Percentiles rank a stretch among this genome's conserved stretches.
Conservation (phyloP, 2,113 vertebrate species). For the Pluvianellus socialis region DNA sequence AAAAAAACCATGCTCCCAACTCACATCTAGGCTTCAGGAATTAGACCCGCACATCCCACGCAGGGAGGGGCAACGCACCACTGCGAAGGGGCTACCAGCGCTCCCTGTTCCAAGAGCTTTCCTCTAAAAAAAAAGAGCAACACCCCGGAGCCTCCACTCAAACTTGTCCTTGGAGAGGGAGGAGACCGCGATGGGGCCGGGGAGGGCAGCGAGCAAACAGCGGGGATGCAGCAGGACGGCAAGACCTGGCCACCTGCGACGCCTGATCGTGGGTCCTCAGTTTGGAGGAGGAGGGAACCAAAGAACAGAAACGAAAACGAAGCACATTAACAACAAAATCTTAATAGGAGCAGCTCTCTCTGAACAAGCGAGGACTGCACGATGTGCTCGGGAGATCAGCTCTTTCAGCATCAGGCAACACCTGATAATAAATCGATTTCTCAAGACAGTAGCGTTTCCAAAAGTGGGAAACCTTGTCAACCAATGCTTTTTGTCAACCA, state of each 20-base stretch:
- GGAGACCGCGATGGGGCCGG: accelerated
- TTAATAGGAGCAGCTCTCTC: background rate
- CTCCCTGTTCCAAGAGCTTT: accelerated
- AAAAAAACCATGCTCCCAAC: background rate
- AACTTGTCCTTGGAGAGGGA: background rate
- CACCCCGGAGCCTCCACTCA: background rate
- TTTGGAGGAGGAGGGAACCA: background rate
- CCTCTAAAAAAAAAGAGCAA: background rate
- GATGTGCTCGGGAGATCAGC: accelerated
- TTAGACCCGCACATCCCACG: background rate
- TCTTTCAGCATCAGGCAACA: background rate
- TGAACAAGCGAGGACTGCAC: background rate
- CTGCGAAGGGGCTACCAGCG: background rate
- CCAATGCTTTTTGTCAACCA: background rate
- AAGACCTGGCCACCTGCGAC: background rate
- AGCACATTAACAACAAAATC: background rate
- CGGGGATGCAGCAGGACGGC: background rate
- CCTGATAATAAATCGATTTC: background rate
- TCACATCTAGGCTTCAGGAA: background rate
- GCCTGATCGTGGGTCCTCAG: accelerated
- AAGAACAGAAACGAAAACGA: background rate
- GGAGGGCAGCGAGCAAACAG: background rate
- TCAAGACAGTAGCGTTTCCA: background rate
- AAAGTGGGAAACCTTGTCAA: background rate
- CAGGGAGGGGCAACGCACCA: background rate